These are phyloP conservation scores for Chloroceryle aenea DNA, from an alignment of 2,113 vertebrate genomes.

Conservation along the genomic window DNA sequence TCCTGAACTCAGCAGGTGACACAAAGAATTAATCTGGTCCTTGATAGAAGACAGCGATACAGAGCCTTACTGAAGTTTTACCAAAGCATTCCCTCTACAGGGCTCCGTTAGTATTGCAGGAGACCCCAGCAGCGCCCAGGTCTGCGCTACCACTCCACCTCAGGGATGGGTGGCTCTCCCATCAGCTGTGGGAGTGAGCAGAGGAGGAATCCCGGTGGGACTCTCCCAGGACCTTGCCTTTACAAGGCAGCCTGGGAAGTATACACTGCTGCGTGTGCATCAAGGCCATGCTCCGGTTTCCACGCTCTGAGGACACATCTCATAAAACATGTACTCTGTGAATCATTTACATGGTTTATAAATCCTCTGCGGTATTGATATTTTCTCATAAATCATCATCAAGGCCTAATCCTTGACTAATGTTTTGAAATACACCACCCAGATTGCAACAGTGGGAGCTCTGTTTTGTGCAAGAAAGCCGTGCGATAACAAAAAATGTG, in stretches of 20 bases:
- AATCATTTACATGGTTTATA: conserved; percentile 7
- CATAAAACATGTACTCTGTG: background rate
- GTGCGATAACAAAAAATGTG: background rate
- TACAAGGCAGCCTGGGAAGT: background rate
- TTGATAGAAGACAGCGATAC: background rate
- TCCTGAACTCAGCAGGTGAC: conserved; percentile 8
- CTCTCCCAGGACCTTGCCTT: background rate
- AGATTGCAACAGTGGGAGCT: background rate
- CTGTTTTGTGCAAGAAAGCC: background rate
- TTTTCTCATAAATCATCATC: background rate
- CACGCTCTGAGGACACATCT: accelerated
- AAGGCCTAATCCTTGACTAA: background rate
- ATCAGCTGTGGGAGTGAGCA: background rate
- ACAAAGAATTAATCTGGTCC: background rate
- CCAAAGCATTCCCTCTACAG: conserved; percentile 72
- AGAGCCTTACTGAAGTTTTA: conserved; percentile 36
- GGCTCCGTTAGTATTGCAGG: conserved; percentile 44
- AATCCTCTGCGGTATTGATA: background rate
- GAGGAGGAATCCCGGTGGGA: background rate
- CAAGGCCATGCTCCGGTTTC: background rate
- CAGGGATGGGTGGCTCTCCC: background rate
- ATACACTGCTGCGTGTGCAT: accelerated
- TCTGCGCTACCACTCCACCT: background rate
- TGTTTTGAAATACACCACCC: background rate
- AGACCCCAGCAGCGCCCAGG: background rate